Evolutionary conservation across 2,797 vertebrate species (phyloP), one percentile per base, ranked within the genome.

Genomic region (Onychomys leucogaster): DNA sequence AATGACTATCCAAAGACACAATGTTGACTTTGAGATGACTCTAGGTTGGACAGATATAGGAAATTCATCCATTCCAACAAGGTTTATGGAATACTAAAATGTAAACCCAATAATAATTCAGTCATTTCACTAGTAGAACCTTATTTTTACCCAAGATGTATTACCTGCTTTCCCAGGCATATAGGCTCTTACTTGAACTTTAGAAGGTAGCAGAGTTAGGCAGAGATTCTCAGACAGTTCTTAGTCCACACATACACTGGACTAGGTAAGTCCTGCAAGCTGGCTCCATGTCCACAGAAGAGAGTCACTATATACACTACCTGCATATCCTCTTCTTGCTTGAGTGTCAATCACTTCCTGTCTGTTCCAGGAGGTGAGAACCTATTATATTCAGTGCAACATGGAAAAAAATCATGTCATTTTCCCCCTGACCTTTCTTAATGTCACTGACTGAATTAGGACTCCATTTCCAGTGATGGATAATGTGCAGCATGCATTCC

Each of bases 381-480:
- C 23, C 73, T 65, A 65, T 29, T 14, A 41, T 41, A 88, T 43
- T 92, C n/a, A 37, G 7, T 76, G 25, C 4, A 57, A 69, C 57
- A 14, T 6, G 37, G 81, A 5, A 32, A 61, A 57, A 71, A 63
- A 78, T 86, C 57, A 69, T 65, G 52, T 75, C 84, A 82, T 37
- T 94, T 85, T 83, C 69, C n/a, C n/a, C 29, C 59, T 69, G 55
- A 73, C 61, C 85, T 84, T 69, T 90, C 13, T 96, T 67, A 59
- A 41, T 71, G 73, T 87, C 73, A 86, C 41, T 71, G 77, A 90
- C 46, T 69, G 61, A 95, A 21, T 75, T 57, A 84, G 85, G 41
- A 34, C 61, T 90, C 57, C 75, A 23, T 82, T 78, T 89, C 43
- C 2, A 75, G 89, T 80, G 85, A 78, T 8, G 16, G 69, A 80